Percentiles rank a stretch among this genome's conserved stretches.
These are phyloP conservation scores for Leucoraja erinaceus DNA, from an alignment of 2,113 vertebrate genomes.

Conservation along the genomic window DNA sequence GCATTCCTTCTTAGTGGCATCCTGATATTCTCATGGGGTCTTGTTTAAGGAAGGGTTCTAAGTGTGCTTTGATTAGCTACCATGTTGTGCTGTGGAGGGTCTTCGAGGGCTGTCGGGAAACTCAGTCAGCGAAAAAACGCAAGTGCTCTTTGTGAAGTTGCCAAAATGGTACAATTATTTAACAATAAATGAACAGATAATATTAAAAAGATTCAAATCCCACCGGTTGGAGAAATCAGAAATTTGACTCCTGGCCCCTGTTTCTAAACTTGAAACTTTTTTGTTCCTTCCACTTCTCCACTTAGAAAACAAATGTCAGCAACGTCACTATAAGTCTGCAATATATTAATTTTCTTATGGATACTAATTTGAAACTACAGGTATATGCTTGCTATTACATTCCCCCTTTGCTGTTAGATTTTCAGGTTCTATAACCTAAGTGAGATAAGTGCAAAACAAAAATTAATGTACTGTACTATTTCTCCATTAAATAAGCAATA, in stretches of 20 bases:
- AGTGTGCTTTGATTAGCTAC: constrained; percentile 34
- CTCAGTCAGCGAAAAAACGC: constrained; percentile 1
- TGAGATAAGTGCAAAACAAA: background rate
- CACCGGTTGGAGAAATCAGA: background rate
- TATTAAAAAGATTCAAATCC: background rate
- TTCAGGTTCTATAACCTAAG: background rate
- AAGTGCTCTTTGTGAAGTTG: background rate
- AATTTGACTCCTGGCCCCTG: background rate
- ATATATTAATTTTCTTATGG: background rate
- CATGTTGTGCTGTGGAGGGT: constrained; percentile 32
- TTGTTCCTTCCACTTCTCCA: background rate
- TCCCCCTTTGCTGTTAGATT: background rate
- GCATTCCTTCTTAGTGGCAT: constrained; percentile 34
- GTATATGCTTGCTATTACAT: background rate
- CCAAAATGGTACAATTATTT: constrained; percentile 6
- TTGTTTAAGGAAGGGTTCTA: constrained; percentile 24
- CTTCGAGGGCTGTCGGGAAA: background rate
- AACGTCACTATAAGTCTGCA: too few relatives aligned
- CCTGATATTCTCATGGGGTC: constrained; percentile 30
- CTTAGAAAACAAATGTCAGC: background rate
- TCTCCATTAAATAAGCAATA: background rate
- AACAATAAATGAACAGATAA: background rate
- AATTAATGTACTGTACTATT: background rate
- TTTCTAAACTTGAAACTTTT: background rate
- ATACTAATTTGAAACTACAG: background rate